A percentile compares a stretch with the other conserved stretches of the same genome.
phyloP scores from a whole-genome alignment of 2,797 vertebrate species.

The Knipowitschia caucasica region DNA sequence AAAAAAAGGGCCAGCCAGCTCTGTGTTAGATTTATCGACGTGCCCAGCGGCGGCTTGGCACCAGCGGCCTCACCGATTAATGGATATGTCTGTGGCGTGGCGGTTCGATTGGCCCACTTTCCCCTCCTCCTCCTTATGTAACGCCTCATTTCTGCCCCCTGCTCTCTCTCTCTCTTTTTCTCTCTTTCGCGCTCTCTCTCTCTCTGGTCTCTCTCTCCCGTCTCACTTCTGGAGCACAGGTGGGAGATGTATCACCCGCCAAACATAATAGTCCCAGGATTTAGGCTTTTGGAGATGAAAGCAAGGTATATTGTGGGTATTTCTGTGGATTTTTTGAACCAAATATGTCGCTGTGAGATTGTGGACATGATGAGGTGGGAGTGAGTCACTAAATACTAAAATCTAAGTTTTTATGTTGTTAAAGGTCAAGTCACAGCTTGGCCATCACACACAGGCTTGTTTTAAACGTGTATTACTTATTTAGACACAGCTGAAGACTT shows the following conservation, averaged over 20 bases:
- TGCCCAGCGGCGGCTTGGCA: constrained; percentile 64
- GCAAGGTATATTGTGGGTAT: too few species aligned
- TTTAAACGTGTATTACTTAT: too few species aligned
- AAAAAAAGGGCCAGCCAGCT: constrained; percentile 41
- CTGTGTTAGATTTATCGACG: constrained; percentile 67
- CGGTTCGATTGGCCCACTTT: constrained; percentile 66
- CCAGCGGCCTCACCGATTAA: constrained; percentile 64
- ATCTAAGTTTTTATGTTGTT: too few species aligned
- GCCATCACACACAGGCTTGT: too few species aligned
- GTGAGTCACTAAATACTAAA: too few species aligned
- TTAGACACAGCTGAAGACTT: too few species aligned
- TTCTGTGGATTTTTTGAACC: background rate
- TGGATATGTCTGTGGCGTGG: constrained; percentile 67
- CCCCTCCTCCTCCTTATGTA: constrained; percentile 54
- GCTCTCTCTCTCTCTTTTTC: constrained; percentile 28
- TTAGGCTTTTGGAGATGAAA: background rate
- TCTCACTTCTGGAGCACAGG: constrained; percentile 35
- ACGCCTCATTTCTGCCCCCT: constrained; percentile 52
- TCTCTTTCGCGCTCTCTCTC: too few species aligned
- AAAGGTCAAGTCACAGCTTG: too few species aligned
- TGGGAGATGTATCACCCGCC: background rate
- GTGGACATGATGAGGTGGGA: too few species aligned
- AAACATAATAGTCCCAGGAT: background rate
- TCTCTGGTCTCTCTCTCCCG: too few species aligned
- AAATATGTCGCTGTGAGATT: too few species aligned